These are phyloP conservation scores for Agrenia bidenticulata DNA, from an alignment of 2,888 invertebrate species.

Conservation along the genomic window DNA sequence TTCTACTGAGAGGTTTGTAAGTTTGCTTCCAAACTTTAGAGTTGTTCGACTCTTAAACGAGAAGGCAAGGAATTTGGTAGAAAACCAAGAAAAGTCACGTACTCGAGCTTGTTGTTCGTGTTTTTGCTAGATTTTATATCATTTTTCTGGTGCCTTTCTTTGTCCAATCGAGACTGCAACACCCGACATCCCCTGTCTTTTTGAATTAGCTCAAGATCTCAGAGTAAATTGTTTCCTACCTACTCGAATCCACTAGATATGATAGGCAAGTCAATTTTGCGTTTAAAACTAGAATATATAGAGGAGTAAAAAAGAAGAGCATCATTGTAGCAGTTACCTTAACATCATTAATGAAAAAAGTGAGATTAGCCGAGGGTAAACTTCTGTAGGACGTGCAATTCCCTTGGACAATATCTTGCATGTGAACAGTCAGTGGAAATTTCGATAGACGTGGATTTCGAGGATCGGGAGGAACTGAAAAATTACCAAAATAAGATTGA, in stretches of 20 bases:
- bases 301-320: background rate
- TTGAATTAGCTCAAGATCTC: background rate
- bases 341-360: slow-evolving; percentile 73
- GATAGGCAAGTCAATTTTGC: too few species aligned
- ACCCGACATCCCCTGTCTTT: too few species aligned
- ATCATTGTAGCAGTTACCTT: slow-evolving; percentile 10
- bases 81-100: slow-evolving; percentile 17
- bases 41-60: too few species aligned
- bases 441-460: slow-evolving; percentile 30
- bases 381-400: slow-evolving; percentile 76
- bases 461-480: slow-evolving; percentile 37
- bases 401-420: slow-evolving; percentile 70
- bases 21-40: too few species aligned
- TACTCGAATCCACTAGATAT: too few species aligned
- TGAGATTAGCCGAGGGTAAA: slow-evolving; percentile 71
- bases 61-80: background rate
- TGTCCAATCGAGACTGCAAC: too few species aligned
- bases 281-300: too few species aligned
- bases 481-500: background rate
- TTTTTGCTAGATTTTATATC: background rate
- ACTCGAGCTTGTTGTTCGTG: slow-evolving; percentile 4
- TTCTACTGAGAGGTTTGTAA: too few species aligned
- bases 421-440: slow-evolving; percentile 57
- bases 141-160: background rate
- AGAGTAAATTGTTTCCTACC: background rate